Evolutionary conservation across 2,797 vertebrate species (phyloP), one percentile per base, ranked within the genome.

Genomic region (Smutsia gigantea): DNA sequence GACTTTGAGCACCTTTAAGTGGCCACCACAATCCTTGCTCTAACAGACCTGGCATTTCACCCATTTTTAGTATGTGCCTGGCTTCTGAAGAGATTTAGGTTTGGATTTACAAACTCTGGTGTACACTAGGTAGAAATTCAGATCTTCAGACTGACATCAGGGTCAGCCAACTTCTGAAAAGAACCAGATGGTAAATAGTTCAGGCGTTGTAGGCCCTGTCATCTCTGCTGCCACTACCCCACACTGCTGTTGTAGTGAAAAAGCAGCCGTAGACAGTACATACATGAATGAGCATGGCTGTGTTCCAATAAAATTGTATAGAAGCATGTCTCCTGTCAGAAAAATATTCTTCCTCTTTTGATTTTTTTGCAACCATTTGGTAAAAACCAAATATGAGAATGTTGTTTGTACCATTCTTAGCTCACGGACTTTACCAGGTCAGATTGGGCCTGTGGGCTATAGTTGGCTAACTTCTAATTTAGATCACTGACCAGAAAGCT

Each of bases 361-460:
- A 53, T 82, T 66, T 18, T 55, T 49, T 71, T 23, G 5, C 53
- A 86, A 61, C 39, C 34, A 75, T 89, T 79, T 87, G 71, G 69
- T 87, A 51, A 79, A 90, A 93, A 63, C 13, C 46, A 79, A 93
- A 66, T 84, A 27, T 39, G n/a, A 83, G 51, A 86, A 87, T 55
- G 18, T 21, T 17, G 39, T 69, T 68, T 74, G 68, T 49, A 15
- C 71, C 53, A 61, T 87, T 86, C 85, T 71, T 77, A 61, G 69
- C 7, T 87, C 31, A 0, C 49, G 31, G 51, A n/a, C 69, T 34
- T 61, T 39, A 82, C 31, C 53, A 84, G 53, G 25, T 84, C 68
- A 29, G 14, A 10, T 77, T 78, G 59, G 74, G 87, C 55, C 71
- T 68, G 3, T 34, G n/a, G 74, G 18, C 12, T 1, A 0, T 29